Conservation (phyloP, 2,797 vertebrate genomes). For the Bucorvus abyssinicus region DNA sequence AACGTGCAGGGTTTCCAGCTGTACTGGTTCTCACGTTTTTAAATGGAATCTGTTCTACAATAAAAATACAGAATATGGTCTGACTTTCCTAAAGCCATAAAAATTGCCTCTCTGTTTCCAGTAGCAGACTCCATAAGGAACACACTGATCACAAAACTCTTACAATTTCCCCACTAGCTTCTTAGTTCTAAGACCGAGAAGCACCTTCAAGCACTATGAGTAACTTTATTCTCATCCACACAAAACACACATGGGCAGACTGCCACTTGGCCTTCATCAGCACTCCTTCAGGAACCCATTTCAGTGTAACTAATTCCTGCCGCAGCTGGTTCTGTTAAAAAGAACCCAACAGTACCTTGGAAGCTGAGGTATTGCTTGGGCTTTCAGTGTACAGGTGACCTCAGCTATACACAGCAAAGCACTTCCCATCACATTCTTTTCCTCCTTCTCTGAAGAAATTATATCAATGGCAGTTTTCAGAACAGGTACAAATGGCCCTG, state of each 20-base stretch:
- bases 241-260: not conserved
- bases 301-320: not conserved
- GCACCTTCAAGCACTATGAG: not conserved
- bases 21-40: not conserved
- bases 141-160: not conserved
- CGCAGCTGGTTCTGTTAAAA: not conserved
- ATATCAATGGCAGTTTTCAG: constrained; percentile 79
- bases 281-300: not conserved
- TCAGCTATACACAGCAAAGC: constrained; percentile 93
- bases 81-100: not conserved
- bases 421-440: constrained; percentile 89
- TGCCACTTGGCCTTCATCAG: not conserved
- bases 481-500: constrained; percentile 81
- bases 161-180: not conserved
- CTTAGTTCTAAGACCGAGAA: not conserved
- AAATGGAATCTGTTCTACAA: not conserved
- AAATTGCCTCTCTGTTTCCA: not conserved
- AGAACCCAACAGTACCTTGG: constrained; percentile 78
- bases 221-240: not conserved
- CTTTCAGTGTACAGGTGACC: constrained; percentile 80
- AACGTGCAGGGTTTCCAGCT: not conserved
- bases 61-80: not conserved
- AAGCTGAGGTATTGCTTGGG: constrained; percentile 88
- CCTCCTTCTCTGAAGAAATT: constrained; percentile 78
- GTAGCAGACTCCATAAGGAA: not conserved